Evolutionary conservation across 2,113 vertebrate genomes (phyloP).

Genomic region (Ciconia boyciana): DNA sequence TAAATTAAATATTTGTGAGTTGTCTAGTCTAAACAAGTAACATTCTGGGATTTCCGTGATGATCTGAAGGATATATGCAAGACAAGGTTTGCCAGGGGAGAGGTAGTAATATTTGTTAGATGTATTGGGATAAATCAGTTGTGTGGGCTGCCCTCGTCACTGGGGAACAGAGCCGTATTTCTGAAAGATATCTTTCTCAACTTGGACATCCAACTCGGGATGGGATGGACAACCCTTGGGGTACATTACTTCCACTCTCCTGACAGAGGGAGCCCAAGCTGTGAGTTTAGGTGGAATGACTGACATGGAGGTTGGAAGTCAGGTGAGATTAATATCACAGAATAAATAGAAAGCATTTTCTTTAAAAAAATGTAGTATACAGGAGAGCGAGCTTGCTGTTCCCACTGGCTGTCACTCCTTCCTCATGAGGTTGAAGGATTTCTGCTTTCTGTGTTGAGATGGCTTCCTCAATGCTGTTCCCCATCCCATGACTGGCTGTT

Average conservation of each 20-base stretch:
- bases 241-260: not conserved
- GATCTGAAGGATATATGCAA: not conserved
- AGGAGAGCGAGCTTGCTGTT: not conserved
- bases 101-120: not conserved
- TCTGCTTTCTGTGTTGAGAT: not conserved
- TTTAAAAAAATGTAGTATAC: not conserved
- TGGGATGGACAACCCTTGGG: not conserved
- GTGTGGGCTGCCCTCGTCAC: not conserved
- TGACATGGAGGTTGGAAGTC: not conserved
- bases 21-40: not conserved
- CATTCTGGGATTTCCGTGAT: not conserved
- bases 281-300: not conserved
- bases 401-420: not conserved
- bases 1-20: not conserved
- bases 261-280: not conserved
- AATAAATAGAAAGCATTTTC: not conserved
- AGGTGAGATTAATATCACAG: not conserved
- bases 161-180: not conserved
- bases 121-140: not conserved
- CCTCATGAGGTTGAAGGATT: not conserved
- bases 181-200: not conserved
- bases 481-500: not conserved
- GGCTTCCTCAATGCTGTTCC: not conserved
- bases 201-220: accelerated
- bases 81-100: not conserved